Evolutionary conservation across 2,888 invertebrate species (phyloP), one percentile per base, ranked within the genome.

Genomic region (Chydorus sphaericus): DNA sequence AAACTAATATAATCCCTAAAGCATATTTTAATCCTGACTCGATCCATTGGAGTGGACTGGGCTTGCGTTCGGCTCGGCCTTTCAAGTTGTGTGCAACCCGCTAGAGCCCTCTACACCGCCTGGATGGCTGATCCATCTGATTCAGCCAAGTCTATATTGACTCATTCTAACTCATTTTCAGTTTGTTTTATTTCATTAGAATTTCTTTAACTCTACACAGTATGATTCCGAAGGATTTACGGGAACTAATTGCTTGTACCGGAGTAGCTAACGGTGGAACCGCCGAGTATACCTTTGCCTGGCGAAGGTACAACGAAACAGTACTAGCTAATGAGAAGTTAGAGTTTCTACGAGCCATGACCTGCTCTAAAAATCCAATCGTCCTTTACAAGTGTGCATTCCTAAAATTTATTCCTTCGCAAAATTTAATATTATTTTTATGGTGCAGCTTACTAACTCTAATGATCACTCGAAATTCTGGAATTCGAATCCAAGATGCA

Each of bases 181-280:
- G n/a, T n/a, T n/a, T n/a, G n/a, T n/a, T n/a, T n/a, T n/a, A n/a
- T 28, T 7, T 6, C 18, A 23, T 39, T 18, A 16, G 20, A 44
- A 23, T 18, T 7, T 18, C 4, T 11, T 44, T 44, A 39, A 18
- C 23, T 4, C 6, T 3, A 65, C 66, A 1, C 69, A 84, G 83
- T 1, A 78, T 89, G 62, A 81, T 83, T 0, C 76, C 81, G 16
- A 83, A 88, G 1, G 89, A 87, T 69, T 70, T 86, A 6, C 78
- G 83, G 0, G 68, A 74, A 29, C 75, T 79, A 0, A 79, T 86
- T 55, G 87, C 85, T 70, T 89, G 89, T 68, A 78, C 77, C 48
- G 82, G 79, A 0, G 73, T 87, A 14, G 70, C 74, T 8, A 71
- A 79, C 61, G 87, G 88, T 39, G 73, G 75, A 7, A 76, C 78